Evolutionary conservation across 2,797 vertebrate species (phyloP).

Genomic region (Galagoides demidoff): DNA sequence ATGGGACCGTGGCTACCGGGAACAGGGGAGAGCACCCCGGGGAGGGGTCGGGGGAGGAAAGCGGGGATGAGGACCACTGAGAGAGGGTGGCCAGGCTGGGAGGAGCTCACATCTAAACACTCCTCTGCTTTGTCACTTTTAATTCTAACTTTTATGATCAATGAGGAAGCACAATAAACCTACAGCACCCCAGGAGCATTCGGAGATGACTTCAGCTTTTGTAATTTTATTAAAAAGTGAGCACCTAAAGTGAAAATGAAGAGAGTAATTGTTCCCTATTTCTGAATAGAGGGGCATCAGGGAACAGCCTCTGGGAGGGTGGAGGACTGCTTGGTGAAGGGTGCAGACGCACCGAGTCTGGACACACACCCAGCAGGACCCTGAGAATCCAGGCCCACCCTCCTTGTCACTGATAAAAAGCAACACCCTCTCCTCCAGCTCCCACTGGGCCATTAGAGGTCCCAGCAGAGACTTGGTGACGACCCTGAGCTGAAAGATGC

Average conservation of each 20-base stretch:
- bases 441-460: not conserved
- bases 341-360: not conserved
- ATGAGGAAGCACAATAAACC: fast-evolving
- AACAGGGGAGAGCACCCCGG: fast-evolving
- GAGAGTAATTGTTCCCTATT: not conserved
- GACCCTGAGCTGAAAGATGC: fast-evolving
- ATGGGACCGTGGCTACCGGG: not conserved
- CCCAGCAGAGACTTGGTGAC: fast-evolving
- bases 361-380: fast-evolving
- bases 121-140: fast-evolving
- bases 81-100: fast-evolving
- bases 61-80: fast-evolving
- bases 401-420: no score
- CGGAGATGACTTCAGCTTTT: not conserved
- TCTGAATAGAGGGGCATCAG: not conserved
- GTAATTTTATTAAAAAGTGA: not conserved
- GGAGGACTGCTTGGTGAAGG: not conserved
- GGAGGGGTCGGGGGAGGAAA: not conserved
- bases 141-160: fast-evolving
- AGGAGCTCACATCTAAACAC: fast-evolving
- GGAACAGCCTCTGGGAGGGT: not conserved
- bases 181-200: fast-evolving
- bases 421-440: fast-evolving
- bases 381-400: fast-evolving
- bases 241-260: not conserved